Evolutionary conservation across 2,113 vertebrate species (phyloP).

Genomic region (Sarotherodon lohbergeri): DNA sequence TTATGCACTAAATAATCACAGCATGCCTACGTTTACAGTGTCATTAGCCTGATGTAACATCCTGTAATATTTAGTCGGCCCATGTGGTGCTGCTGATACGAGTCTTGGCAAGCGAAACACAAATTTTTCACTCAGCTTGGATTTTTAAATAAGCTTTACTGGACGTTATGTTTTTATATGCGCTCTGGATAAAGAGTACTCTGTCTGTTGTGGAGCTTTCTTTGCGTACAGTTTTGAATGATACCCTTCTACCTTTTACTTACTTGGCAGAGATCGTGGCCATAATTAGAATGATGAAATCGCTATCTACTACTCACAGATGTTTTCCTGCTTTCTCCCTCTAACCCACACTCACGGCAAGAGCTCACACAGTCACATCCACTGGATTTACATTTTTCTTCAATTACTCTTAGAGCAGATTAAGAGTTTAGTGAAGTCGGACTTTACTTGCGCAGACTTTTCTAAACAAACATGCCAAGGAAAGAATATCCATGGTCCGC

Average conservation of each 20-base stretch:
- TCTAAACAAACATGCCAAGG: constrained; percentile 34
- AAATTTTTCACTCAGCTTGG: neutral
- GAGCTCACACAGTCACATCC: constrained; percentile 1
- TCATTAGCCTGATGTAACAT: neutral
- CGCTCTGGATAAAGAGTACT: neutral
- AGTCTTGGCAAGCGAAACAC: neutral
- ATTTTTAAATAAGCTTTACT: neutral
- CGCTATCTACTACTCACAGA: neutral
- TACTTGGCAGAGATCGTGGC: neutral
- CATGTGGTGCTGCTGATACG: neutral
- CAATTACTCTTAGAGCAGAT: constrained; percentile 20
- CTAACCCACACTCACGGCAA: neutral
- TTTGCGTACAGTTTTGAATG: constrained; percentile 15
- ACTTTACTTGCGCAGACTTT: constrained; percentile 7
- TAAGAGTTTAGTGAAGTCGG: neutral
- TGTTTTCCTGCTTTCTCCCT: neutral
- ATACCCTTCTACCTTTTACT: neutral
- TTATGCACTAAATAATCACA: neutral
- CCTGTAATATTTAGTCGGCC: neutral
- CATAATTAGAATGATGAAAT: constrained; percentile 18
- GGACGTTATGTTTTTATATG: neutral
- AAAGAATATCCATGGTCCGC: constrained; percentile 31
- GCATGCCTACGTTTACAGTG: neutral
- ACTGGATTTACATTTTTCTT: constrained; percentile 46
- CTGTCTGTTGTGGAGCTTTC: neutral